These are phyloP conservation scores for Piezodorus guildinii DNA, from an alignment of 1,140 invertebrate species.

Conservation along the genomic window DNA sequence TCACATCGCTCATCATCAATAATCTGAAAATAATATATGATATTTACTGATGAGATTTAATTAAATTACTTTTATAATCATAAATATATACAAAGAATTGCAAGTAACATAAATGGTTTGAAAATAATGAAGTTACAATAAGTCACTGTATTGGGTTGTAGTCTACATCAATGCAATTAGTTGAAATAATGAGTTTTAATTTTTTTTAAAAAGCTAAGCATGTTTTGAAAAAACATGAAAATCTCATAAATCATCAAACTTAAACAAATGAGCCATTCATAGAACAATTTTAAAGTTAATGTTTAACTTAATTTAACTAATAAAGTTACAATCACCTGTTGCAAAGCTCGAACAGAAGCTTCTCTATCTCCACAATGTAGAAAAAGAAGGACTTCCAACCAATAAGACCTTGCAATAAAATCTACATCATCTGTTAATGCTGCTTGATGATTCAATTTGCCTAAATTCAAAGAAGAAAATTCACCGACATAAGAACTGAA, in stretches of 20 bases:
- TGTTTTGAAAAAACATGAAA: too few relatives aligned
- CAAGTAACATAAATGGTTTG: too few relatives aligned
- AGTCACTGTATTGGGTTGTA: too few relatives aligned
- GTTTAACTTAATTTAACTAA: neutral
- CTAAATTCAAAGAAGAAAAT: conserved; percentile 27
- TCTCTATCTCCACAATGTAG: conserved; percentile 26
- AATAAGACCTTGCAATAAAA: conserved; percentile 26
- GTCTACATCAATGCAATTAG: too few relatives aligned
- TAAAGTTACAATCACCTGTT: conserved; percentile 11
- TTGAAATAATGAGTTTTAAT: too few relatives aligned
- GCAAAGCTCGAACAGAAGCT: conserved; percentile 19
- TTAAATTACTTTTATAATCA: too few relatives aligned
- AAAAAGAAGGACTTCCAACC: conserved; percentile 28
- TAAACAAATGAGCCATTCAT: too few relatives aligned
- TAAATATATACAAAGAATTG: too few relatives aligned
- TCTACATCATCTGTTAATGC: conserved; percentile 7
- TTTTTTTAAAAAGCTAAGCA: too few relatives aligned
- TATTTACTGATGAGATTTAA: neutral
- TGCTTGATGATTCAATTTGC: conserved; percentile 23
- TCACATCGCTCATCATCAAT: conserved; percentile 33
- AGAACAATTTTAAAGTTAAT: too few relatives aligned
- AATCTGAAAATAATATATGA: conserved; percentile 31
- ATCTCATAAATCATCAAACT: too few relatives aligned
- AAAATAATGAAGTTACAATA: too few relatives aligned
- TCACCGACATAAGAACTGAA: conserved; percentile 27